Base-by-base conservation (phyloP, 2,888 invertebrate species). In the Lepeophtheirus nordmannii region DNA sequence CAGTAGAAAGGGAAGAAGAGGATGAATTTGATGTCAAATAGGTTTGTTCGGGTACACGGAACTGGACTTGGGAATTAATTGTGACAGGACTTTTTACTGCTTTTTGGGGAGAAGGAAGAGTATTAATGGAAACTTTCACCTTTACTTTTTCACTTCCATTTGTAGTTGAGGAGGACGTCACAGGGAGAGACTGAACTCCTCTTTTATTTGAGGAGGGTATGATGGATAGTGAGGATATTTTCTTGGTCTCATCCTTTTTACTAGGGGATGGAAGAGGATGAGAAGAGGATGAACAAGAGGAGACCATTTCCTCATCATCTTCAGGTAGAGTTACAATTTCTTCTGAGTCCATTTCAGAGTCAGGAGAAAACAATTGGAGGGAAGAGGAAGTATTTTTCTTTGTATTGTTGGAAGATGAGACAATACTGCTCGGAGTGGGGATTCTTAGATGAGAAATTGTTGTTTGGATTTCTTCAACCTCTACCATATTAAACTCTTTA, bases 391-490 rank as follows among this genome's bases (percentile, higher is more conserved):
- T 46, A 46, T 37, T 67, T n/a, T 58, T 58, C 22, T 56, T 58
- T 62, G 58, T 40, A 20, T 57, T 22, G 12, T 9, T 12, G 20
- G 17, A 40, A 17, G 58, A 60, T 17, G 61, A 37, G 17, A 58
- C 14, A 46, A 9, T 38, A 10, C 17, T 17, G 11, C 37, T 37
- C 9, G 56, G 38, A 23, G 30, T 22, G 37, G 46, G 11, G 40
- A 60, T 67, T 10, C 57, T 41, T 38, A 69, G 22, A 56, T 67
- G 68, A 1, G 69, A 67, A 37, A 69, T 68, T 5, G 67, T 68
- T 23, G 60, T 69, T 46, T 68, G 67, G 38, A 68, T 67, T 63
- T 69, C 68, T 41, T 67, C 69, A 40, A 68, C 68, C 37, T 69
- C 69, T 40, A 68, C 67, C 30, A 69, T 41, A 30, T 57, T 66